A percentile compares a stretch with the other conserved stretches of the same genome.
Evolutionary conservation across 2,113 vertebrate genomes (phyloP).

Genomic region (Melanotaenia duboulayi): DNA sequence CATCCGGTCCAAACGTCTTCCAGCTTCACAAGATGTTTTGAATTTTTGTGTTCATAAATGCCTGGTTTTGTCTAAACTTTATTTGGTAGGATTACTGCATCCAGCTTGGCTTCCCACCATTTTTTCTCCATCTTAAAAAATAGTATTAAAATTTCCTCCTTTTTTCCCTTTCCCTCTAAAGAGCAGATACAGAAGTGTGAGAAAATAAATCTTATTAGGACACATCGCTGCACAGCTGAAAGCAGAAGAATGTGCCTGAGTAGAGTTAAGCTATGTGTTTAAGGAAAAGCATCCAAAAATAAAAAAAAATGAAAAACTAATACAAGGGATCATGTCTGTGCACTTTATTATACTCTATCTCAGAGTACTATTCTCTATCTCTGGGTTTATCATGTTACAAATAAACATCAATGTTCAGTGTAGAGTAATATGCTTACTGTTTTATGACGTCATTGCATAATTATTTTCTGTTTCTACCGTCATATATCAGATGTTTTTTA

Average conservation of each 20-base stretch:
- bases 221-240: conserved; percentile 15
- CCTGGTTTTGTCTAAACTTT: conserved; percentile 30
- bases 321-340: too few species aligned
- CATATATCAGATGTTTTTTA: too few species aligned
- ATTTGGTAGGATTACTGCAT: conserved; percentile 17
- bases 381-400: too few species aligned
- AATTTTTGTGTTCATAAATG: conserved; percentile 39
- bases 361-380: too few species aligned
- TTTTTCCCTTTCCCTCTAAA: neutral
- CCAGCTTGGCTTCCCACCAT: conserved; percentile 3
- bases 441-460: too few species aligned
- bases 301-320: conserved; percentile 6
- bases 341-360: too few species aligned
- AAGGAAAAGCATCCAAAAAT: too few species aligned
- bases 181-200: conserved; percentile 16
- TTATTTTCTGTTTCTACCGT: too few species aligned
- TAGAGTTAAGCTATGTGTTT: conserved; percentile 21
- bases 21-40: conserved; percentile 41
- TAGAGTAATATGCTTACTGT: too few species aligned
- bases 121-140: conserved; percentile 12
- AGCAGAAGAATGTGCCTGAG: conserved; percentile 36
- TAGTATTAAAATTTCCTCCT: conserved; percentile 1
- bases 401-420: too few species aligned
- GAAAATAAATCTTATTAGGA: conserved; percentile 17
- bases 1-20: conserved; percentile 41